Percentiles rank a stretch among this genome's conserved stretches.
Conservation (phyloP, 2,113 vertebrate genomes). For the Cottus gobio region DNA sequence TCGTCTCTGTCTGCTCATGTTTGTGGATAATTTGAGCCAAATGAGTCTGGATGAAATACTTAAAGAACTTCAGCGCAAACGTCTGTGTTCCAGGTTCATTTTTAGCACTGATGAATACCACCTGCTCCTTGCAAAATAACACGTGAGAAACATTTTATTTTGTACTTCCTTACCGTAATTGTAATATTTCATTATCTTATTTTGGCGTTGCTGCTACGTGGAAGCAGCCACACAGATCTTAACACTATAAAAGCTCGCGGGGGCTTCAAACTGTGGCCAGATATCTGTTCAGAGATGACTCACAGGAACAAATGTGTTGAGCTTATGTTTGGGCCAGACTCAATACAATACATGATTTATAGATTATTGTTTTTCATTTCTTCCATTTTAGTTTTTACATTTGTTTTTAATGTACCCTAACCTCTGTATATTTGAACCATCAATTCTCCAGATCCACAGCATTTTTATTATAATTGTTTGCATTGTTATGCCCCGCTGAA, state of each 20-base stretch:
- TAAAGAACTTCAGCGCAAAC: not conserved
- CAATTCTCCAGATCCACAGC: too few species aligned
- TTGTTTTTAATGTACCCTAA: not conserved
- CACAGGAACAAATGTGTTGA: constrained; percentile 9
- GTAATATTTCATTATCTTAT: not conserved
- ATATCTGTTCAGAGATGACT: constrained; percentile 33
- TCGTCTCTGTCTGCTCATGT: not conserved
- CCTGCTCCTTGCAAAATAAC: not conserved
- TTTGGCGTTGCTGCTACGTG: not conserved
- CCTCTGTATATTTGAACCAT: not conserved
- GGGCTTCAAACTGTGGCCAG: not conserved
- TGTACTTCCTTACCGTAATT: not conserved
- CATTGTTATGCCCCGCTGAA: not conserved
- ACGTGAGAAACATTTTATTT: not conserved
- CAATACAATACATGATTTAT: not conserved
- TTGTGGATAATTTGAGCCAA: not conserved
- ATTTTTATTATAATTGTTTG: not conserved
- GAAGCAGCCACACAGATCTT: constrained; percentile 4
- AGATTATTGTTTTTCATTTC: not conserved
- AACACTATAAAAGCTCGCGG: not conserved
- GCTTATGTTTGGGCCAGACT: too few species aligned
- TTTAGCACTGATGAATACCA: not conserved
- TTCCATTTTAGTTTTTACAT: not conserved
- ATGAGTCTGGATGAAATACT: not conserved
- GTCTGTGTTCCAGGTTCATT: not conserved